Base-by-base conservation (phyloP, 2,113 vertebrate genomes). In the Saccopteryx leptura region DNA sequence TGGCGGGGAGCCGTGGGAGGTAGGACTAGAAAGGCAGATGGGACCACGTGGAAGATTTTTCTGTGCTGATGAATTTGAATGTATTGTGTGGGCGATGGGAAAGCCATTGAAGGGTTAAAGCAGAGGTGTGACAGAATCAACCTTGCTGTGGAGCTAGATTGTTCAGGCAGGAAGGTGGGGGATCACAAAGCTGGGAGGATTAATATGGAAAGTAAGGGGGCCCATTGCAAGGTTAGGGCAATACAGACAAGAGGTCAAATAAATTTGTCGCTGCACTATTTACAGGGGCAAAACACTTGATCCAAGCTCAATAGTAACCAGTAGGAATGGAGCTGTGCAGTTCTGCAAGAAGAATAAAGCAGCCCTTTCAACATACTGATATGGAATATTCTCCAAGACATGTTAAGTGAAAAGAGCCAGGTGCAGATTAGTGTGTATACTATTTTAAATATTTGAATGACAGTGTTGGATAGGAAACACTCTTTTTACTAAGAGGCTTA, bases 381-480 rank as follows among this genome's bases (percentile, higher is more conserved):
- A n/a, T 4, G 71, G 52, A 74, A 60, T 68, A 19, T 48, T 96
- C 52, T 91, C 28, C n/a, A 66, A 68, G 65, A 58, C 33, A 10
- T n/a, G 54, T 39, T 75, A 88, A 72, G 23, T 66, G 54, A 84
- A 81, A 95, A 91, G 24, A 39, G 12, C 60, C 71, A 87, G 83
- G 31, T 86, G 4, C 50, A 96, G 71, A 81, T 50, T 18, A 66
- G 23, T 61, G 14, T 39, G 24, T 28, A 52, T 74, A 60, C 4
- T 54, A 46, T 72, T 69, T 9, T 58, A 84, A 89, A 84, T 39
- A 87, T 58, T 19, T 87, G 33, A 88, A 61, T 61, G 50, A 88
- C 82, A 61, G 39, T 39, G 39, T 39, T 39, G 39, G 39, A 39
- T 39, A 39, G 39, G 39, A 39, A 39, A 39, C 39, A 39, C 39